phyloP scores from a whole-genome alignment of 2,113 vertebrate species.

The Cyanocitta stelleri region DNA sequence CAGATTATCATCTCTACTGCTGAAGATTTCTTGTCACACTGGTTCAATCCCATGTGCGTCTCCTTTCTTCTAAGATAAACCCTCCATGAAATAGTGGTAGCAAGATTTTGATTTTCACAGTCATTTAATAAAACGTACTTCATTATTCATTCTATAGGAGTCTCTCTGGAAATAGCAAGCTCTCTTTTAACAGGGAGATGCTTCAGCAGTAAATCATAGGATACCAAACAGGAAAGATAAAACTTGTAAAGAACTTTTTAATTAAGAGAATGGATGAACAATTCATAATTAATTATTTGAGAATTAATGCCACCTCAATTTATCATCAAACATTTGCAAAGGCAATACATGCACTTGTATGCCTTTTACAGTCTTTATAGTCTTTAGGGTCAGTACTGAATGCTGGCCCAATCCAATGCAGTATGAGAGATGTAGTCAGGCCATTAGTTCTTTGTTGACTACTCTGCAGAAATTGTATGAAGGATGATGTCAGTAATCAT shows the following conservation, averaged over 20 bases:
- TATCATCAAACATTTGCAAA: conserved; percentile 37
- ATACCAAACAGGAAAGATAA: conserved; percentile 20
- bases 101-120: conserved; percentile 16
- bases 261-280: conserved; percentile 47
- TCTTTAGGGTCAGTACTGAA: background rate
- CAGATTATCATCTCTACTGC: background rate
- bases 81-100: background rate
- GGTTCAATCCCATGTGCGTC: background rate
- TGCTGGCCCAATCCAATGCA: background rate
- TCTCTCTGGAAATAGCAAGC: background rate
- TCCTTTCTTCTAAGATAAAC: background rate
- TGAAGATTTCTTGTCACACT: background rate
- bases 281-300: conserved; percentile 59
- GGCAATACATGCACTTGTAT: background rate
- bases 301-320: conserved; percentile 47
- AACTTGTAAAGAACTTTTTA: conserved; percentile 36
- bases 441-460: background rate
- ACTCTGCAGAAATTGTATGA: background rate
- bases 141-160: conserved; percentile 11
- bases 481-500: background rate
- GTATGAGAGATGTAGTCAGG: background rate
- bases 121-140: conserved; percentile 37
- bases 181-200: background rate
- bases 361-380: background rate
- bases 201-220: conserved; percentile 15